Conservation (phyloP, 2,113 vertebrate species). For the Ivindomyrus marchei region DNA sequence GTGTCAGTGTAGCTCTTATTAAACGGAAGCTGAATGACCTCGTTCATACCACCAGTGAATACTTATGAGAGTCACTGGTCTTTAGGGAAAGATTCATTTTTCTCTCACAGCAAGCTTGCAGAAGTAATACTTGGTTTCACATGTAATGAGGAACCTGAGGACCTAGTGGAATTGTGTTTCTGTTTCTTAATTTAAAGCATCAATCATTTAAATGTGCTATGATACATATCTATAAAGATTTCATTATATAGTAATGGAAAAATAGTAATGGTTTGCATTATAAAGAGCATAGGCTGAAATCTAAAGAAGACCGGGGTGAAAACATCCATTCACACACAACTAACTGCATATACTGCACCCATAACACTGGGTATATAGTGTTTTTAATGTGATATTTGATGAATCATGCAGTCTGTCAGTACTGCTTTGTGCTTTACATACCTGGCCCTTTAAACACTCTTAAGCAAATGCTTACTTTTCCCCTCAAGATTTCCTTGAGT, state of each 20-base stretch:
- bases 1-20: neutral
- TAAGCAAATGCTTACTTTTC: neutral
- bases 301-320: neutral
- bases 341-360: neutral
- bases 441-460: neutral
- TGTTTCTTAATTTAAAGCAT: neutral
- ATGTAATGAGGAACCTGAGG: neutral
- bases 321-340: neutral
- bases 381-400: neutral
- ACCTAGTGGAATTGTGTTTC: neutral
- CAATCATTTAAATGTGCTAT: neutral
- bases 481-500: neutral
- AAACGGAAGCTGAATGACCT: neutral
- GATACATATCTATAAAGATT: neutral
- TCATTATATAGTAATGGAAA: neutral
- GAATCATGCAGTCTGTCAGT: neutral
- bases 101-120: neutral
- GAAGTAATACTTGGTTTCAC: neutral
- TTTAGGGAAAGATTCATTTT: neutral
- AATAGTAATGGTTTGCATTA: neutral
- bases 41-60: neutral
- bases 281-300: neutral
- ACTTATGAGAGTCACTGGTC: neutral
- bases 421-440: too few relatives aligned
- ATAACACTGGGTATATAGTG: neutral